Evolutionary conservation across 2,113 vertebrate species (phyloP), one percentile per base, ranked within the genome.

Genomic region (Syngnathus scovelli): DNA sequence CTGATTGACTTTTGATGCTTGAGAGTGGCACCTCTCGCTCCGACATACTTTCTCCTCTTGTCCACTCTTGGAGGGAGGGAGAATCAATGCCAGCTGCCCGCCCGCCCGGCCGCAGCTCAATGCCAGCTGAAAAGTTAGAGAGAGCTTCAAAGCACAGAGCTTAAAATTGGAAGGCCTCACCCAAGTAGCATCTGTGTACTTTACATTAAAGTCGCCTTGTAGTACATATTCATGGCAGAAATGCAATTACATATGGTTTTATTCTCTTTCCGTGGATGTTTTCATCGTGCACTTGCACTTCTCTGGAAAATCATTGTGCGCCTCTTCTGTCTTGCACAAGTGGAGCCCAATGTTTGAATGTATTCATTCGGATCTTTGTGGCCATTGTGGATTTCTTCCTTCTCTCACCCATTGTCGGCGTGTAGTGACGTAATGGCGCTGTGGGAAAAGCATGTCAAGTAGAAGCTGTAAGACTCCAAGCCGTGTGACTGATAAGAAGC

Each of bases 81-180:
- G 27, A 65, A 71, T 71, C 39, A n/a, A 66, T 64, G 38, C 62
- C 61, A 58, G 41, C 63, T 66, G 62, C n/a, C 19, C 27, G 23
- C 23, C 23, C 2, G 27, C 13, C n/a, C n/a, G n/a, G n/a, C 9
- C 13, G 7, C 33, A 13, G 19, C 18, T 64, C 68, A 64, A 38
- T 33, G 21, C 12, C 61, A 27, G 46, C 21, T 39, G n/a, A 33
- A 43, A 49, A 12, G 59, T 48, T 58, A 23, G 19, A 69, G 63
- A 39, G 27, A 69, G 63, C 67, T 41, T 27, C 19, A 46, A 38
- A 48, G 41, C 5, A 43, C 51, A 37, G 44, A 41, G 67, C 7
- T n/a, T 43, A 46, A 27, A 33, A 3, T 33, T 23, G 23, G n/a
- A 15, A 13, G 61, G 41, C 61, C 7, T 46, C 11, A 43, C 5